Conservation (phyloP, 2,113 vertebrate genomes). For the Apodemus sylvaticus region DNA sequence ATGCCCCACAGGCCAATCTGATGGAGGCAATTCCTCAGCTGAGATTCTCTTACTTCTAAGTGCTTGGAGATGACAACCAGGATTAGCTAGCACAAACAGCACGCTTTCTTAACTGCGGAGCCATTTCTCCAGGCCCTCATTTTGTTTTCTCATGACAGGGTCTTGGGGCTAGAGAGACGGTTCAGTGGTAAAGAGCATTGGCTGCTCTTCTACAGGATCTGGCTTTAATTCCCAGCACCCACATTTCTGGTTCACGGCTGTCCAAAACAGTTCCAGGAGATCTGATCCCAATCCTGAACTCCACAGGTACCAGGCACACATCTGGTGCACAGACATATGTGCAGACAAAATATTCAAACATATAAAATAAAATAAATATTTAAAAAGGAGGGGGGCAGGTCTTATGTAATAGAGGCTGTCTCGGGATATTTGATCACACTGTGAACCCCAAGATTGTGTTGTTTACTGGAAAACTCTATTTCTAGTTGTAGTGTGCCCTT, state of each 20-base stretch:
- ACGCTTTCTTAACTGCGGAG: neutral
- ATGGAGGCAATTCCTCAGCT: neutral
- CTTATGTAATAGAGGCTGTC: neutral
- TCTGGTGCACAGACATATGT: neutral
- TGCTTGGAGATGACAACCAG: neutral
- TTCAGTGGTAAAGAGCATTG: neutral
- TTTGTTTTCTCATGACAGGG: neutral
- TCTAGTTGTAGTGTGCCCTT: too few relatives aligned
- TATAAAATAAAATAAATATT: neutral
- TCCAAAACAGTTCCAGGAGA: neutral
- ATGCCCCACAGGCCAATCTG: neutral
- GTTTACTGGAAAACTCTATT: too few relatives aligned
- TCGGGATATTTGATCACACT: too few relatives aligned
- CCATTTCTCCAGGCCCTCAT: neutral
- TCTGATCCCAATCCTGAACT: neutral
- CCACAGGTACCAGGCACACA: neutral
- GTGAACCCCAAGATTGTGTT: too few relatives aligned
- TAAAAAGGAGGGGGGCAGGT: neutral
- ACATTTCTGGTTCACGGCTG: neutral
- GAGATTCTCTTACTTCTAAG: neutral
- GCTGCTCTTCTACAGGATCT: neutral
- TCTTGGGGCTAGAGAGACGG: neutral
- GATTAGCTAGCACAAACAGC: neutral
- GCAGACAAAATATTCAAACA: neutral
- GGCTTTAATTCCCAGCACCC: neutral